Evolutionary conservation across 2,888 invertebrate genomes (phyloP).

Genomic region (Herminia tarsipennalis): DNA sequence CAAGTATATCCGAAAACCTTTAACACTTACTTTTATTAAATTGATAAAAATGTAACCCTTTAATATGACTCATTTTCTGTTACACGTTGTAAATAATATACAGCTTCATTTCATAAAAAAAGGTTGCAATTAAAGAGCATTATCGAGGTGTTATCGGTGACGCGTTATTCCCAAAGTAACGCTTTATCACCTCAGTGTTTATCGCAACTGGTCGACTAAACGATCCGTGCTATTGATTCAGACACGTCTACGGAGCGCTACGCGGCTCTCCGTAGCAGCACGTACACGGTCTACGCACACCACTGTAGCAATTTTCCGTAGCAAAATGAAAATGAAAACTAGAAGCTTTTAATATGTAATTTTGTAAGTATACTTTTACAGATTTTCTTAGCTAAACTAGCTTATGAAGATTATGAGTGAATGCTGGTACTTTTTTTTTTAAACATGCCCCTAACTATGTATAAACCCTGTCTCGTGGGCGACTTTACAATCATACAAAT

Average conservation of each 20-base stretch:
- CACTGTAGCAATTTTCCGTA: background rate
- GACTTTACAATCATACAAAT: too few species aligned
- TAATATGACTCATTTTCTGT: background rate
- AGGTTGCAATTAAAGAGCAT: background rate
- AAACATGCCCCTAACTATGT: too few species aligned
- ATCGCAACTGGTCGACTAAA: conserved; percentile 8
- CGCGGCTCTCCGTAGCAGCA: conserved; percentile 11
- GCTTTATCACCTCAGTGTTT: conserved; percentile 12
- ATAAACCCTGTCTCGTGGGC: too few species aligned
- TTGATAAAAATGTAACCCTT: too few species aligned
- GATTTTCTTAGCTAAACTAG: too few species aligned
- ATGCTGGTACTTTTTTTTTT: too few species aligned
- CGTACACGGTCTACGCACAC: background rate
- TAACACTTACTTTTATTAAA: too few species aligned
- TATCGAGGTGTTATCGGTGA: background rate
- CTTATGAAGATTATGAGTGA: too few species aligned
- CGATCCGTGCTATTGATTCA: conserved; percentile 34
- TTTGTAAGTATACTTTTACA: too few species aligned
- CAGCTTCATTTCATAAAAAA: too few species aligned
- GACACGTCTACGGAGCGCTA: conserved; percentile 23
- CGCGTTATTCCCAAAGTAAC: background rate
- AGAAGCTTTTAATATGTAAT: too few species aligned
- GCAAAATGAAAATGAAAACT: background rate
- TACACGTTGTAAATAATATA: background rate
- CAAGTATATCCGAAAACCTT: too few species aligned